Evolutionary conservation across 2,888 invertebrate genomes (phyloP).

Genomic region (Plagodis dolabraria): DNA sequence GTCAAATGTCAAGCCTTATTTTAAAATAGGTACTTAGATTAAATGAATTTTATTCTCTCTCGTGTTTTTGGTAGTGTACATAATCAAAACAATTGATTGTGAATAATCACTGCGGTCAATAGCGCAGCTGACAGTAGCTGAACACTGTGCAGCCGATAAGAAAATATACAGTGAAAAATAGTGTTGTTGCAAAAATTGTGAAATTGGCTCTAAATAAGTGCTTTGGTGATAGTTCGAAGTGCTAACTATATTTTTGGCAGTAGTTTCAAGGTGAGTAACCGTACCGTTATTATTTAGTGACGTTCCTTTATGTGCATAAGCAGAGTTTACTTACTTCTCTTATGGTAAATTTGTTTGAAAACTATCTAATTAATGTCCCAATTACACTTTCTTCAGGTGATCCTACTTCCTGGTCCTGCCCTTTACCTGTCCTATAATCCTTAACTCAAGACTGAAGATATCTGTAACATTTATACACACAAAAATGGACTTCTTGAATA

Average conservation of each 20-base stretch:
- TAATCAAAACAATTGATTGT: conserved; percentile 7
- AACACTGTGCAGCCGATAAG: neutral
- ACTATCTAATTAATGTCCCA: too few species aligned
- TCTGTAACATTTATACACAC: neutral
- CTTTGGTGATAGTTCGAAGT: conserved; percentile 27
- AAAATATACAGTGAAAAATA: conserved; percentile 3
- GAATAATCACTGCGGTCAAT: conserved; percentile 1
- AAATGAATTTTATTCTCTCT: too few species aligned
- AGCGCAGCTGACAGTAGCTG: neutral
- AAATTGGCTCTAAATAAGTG: neutral
- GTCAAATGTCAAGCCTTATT: conserved; percentile 17
- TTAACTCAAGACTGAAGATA: conserved; percentile 1
- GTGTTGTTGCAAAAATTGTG: conserved; percentile 2
- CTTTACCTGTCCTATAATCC: conserved; percentile 12
- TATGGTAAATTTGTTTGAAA: too few species aligned
- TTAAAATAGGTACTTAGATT: neutral
- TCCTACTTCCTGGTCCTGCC: conserved; percentile 12
- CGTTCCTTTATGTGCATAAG: too few species aligned
- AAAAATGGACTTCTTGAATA: too few species aligned
- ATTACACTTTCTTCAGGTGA: too few species aligned
- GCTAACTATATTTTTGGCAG: conserved; percentile 27
- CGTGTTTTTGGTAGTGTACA: too few species aligned
- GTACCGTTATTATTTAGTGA: conserved; percentile 5
- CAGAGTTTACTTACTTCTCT: too few species aligned
- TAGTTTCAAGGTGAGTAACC: conserved; percentile 31